A percentile compares a stretch with the other conserved stretches of the same genome.
phyloP scores from a whole-genome alignment of 2,113 vertebrate species.

The Eidolon helvum region DNA sequence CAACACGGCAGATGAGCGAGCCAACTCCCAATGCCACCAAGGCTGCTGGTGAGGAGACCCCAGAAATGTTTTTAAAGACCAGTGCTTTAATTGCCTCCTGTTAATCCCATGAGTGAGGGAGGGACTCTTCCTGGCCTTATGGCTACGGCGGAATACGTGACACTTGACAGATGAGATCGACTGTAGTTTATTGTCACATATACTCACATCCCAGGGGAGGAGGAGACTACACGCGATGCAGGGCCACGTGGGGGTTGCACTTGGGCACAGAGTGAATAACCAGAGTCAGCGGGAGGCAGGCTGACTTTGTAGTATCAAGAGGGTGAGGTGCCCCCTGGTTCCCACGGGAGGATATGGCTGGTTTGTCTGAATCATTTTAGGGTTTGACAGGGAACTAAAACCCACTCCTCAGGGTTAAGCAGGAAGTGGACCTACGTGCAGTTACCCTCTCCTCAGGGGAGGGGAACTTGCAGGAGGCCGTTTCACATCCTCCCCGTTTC shows the following conservation, averaged over 20 bases:
- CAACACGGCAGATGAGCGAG: too few species aligned
- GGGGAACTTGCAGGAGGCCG: too few species aligned
- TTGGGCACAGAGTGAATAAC: not conserved
- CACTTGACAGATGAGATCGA: too few species aligned
- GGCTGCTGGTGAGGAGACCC: not conserved
- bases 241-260: too few species aligned
- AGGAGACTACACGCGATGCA: rapidly evolving
- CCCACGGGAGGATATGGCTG: not conserved
- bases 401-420: not conserved
- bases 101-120: too few species aligned
- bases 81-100: not conserved
- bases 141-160: not conserved
- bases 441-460: too few species aligned
- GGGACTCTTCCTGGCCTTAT: not conserved
- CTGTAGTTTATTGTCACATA: not conserved
- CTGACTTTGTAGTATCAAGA: not conserved
- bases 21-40: not conserved
- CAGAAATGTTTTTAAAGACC: not conserved
- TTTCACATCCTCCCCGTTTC: not conserved
- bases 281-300: not conserved
- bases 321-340: not conserved
- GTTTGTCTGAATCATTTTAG: not conserved
- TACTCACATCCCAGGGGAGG: not conserved
- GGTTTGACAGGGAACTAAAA: not conserved
- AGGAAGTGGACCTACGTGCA: not conserved